Evolutionary conservation across 2,888 invertebrate genomes (phyloP).

Genomic region (Patella ulyssiponensis): DNA sequence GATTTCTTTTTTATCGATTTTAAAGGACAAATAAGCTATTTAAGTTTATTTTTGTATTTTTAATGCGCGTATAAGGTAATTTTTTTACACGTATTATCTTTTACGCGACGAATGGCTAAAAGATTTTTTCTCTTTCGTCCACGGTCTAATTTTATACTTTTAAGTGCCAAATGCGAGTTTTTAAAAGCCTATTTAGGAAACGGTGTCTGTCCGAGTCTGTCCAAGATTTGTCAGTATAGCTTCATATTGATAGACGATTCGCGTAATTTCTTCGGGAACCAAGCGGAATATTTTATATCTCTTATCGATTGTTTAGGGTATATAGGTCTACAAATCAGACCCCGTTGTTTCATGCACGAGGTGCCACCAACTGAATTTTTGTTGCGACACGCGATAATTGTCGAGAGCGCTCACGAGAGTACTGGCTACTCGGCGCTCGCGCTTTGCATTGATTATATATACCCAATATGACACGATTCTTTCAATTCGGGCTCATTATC

Average conservation of each 20-base stretch:
- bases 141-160: too few relatives aligned
- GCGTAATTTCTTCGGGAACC: not conserved
- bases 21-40: too few relatives aligned
- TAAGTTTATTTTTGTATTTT: too few relatives aligned
- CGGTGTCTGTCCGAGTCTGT: not conserved
- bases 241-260: constrained; percentile 5
- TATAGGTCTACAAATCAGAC: constrained; percentile 9
- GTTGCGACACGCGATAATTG: constrained; percentile 13
- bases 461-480: too few relatives aligned
- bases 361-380: not conserved
- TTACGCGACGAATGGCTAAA: too few relatives aligned
- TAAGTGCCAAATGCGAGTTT: too few relatives aligned
- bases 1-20: too few relatives aligned
- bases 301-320: not conserved
- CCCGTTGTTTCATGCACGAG: not conserved
- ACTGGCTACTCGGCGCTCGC: not conserved
- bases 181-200: not conserved
- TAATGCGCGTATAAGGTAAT: too few relatives aligned
- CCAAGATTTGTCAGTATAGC: not conserved
- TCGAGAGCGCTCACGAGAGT: not conserved
- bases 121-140: too few relatives aligned
- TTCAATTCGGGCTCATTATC: too few relatives aligned
- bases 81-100: too few relatives aligned
- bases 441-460: not conserved
- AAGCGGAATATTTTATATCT: not conserved